Evolutionary conservation across 2,888 invertebrate species (phyloP), one percentile per base, ranked within the genome.

Genomic region (Drosophila fungiperda): DNA sequence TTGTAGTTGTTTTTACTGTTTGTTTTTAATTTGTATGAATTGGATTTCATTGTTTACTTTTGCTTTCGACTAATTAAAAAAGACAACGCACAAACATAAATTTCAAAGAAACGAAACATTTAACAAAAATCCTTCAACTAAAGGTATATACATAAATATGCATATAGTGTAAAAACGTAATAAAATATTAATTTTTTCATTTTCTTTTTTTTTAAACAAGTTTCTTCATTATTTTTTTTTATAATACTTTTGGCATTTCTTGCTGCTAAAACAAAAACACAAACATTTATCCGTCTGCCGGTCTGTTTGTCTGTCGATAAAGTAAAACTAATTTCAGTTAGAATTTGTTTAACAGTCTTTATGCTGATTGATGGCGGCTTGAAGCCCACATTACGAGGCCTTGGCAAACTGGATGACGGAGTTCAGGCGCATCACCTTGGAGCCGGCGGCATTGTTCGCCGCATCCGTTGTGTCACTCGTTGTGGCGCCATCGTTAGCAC

Each of bases 381-480:
- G 35, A 15, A 48, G 65, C 49, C 23, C 57, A 65, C 76, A 65
- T 94, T 95, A 93, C 92, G 94, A 94, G 89, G 97, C 95, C 80
- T 96, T 95, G 23, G 97, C 98, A 91, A 97, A 98, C 83, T 97
- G 97, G 91, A 97, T 98, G 57, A 98, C 98, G 4, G 97, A 97
- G 91, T 94, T 96, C 92, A 94, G 93, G 65, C 95, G 93, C 84
- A 93, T 92, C 66, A 92, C 92, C 76, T 93, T 92, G 53, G 88
- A 55, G 45, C 65, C 70, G 32, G 42, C 48, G 36, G 42, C 62
- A 55, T 40, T 58, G 15, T 45, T 23, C 23, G n/a, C 48, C 8
- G 36, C 62, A 23, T 54, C 70, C 6, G 70, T 68, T n/a, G 66
- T 38, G 45, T 67, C 68, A 17, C 35, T 35, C 6, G 53, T 66